Evolutionary conservation across 2,797 vertebrate species (phyloP).

Genomic region (Tadarida brasiliensis): DNA sequence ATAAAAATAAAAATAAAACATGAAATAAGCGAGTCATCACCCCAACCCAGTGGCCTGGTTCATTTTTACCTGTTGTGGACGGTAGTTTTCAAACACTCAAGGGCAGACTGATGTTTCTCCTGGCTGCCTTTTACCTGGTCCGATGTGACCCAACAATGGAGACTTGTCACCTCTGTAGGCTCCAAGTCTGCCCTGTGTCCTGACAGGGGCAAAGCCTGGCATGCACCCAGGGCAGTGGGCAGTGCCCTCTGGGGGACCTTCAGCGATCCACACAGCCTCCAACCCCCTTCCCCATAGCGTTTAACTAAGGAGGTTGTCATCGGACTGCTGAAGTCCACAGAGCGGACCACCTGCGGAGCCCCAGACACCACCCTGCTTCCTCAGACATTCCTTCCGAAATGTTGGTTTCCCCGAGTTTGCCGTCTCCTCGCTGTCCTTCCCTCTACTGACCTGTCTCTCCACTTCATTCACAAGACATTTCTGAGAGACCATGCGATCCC

Average conservation of each 20-base stretch:
- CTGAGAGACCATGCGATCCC: background rate
- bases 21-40: too few relatives aligned
- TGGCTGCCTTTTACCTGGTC: background rate
- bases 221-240: background rate
- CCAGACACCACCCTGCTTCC: fast-evolving
- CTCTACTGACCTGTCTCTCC: background rate
- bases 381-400: too few relatives aligned
- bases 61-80: background rate
- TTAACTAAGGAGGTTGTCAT: background rate
- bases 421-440: background rate
- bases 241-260: background rate
- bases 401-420: too few relatives aligned
- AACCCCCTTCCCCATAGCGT: background rate
- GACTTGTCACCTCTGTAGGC: fast-evolving
- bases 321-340: background rate
- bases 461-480: background rate
- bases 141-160: fast-evolving
- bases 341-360: too few relatives aligned
- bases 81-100: background rate
- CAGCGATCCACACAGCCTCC: background rate
- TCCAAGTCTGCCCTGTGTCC: background rate
- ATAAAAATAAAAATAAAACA: too few relatives aligned
- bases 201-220: background rate
- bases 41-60: background rate
- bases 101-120: background rate